Base-by-base conservation (phyloP, 37 sponge, comb jelly and placozoan species). In the Hormiphora californensis region DNA sequence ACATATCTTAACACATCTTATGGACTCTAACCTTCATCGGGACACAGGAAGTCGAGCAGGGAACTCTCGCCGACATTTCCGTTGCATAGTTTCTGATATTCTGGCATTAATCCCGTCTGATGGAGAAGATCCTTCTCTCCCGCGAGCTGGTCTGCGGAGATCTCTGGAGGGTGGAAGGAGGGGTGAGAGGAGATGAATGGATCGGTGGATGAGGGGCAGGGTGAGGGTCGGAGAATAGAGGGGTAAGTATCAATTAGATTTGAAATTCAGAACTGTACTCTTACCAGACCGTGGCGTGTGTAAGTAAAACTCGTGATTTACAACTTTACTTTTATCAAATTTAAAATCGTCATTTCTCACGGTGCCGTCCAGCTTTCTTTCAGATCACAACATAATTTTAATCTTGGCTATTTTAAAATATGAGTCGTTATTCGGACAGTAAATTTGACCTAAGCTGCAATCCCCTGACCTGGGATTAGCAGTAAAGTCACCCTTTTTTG, bases 61-160 rank as follows among this genome's bases (percentile, higher is more conserved):
- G n/a, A n/a, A n/a, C 43, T 73, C 4, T 73, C 81, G 4, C 43
- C 43, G 21, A 73, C 4, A n/a, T 43, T 73, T 40, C 81, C 81
- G n/a, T 73, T 73, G 81, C 81, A 73, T 25, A 73, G 81, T 73
- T 73, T 73, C 25, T 7, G 19, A 12, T 73, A 73, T 22, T 73
- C 81, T 5, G 44, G 81, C 46, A 73, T 73, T 5, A 73, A 46
- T 41, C 81, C 81, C 21, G 81, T 57, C 35, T 73, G 81, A 30
- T 73, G 40, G 38, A 73, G 81, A 46, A 73, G 81, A 73, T 73
- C 81, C 9, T 7, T 46, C 21, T 73, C 15, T 33, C 39, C 81
- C 17, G 81, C 43, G 19, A 73, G 61, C 4, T 57, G 61, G 7
- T 30, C 61, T 57, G n/a, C 3, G 5, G 81, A 46, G 7, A 73